phyloP scores from a whole-genome alignment of 2,113 vertebrate species.

The Bambusicola thoracicus region DNA sequence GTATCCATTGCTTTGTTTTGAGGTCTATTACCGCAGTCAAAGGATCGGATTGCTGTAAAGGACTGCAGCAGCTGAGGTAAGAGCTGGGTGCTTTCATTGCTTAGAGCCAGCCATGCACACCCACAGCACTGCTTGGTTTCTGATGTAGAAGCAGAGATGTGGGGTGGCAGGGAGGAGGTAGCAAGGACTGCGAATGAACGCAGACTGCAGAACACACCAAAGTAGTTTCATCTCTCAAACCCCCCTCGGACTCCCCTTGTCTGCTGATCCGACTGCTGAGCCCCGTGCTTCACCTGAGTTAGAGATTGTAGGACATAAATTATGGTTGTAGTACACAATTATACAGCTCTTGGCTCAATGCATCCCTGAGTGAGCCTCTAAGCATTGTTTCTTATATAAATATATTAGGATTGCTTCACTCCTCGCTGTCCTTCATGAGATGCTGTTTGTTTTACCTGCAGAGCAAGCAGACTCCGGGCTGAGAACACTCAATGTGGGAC shows the following conservation, averaged over 20 bases:
- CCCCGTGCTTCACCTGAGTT: not conserved
- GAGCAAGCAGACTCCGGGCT: not conserved
- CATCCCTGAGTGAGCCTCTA: slow-evolving; percentile 5
- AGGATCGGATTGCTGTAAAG: not conserved
- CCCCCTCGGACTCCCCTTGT: not conserved
- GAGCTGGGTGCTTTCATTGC: not conserved
- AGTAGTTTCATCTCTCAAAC: not conserved
- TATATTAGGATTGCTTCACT: not conserved
- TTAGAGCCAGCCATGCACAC: not conserved
- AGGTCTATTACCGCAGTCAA: not conserved
- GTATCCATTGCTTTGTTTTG: not conserved
- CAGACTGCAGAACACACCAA: not conserved
- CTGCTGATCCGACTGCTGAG: not conserved
- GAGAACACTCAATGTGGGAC: not conserved
- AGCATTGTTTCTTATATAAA: not conserved
- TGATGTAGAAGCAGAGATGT: not conserved
- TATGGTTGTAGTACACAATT: not conserved
- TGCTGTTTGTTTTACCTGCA: not conserved
- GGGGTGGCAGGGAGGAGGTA: too few relatives aligned
- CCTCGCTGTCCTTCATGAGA: not conserved
- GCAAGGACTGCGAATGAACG: not conserved
- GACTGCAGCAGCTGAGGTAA: not conserved
- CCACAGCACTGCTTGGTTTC: not conserved
- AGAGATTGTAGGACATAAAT: not conserved
- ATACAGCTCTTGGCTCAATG: not conserved